These are phyloP conservation scores for Heterocephalus glaber DNA, from an alignment of 2,113 vertebrate species.

Conservation along the genomic window DNA sequence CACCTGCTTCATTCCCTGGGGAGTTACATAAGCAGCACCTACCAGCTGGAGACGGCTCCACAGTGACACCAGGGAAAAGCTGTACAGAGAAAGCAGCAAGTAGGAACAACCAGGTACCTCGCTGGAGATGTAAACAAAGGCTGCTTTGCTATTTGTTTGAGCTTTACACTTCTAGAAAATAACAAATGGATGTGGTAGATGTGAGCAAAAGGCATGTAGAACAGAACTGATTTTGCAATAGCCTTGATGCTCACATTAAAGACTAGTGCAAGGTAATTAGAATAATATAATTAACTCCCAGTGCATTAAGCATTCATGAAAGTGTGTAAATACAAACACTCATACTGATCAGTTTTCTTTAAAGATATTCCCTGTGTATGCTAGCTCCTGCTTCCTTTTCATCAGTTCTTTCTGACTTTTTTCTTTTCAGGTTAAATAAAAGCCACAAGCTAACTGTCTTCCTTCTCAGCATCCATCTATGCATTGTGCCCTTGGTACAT, in stretches of 20 bases:
- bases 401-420: background rate
- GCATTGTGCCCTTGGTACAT: background rate
- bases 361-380: background rate
- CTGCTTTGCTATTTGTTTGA: background rate
- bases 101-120: background rate
- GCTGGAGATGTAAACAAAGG: background rate
- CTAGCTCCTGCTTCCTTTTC: background rate
- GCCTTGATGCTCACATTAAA: background rate
- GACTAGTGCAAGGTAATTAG: background rate
- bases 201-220: background rate
- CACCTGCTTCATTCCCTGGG: slow-evolving; percentile 51
- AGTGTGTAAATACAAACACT: background rate
- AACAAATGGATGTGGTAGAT: background rate
- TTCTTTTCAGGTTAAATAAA: background rate
- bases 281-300: background rate
- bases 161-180: background rate
- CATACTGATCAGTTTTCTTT: background rate
- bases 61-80: background rate
- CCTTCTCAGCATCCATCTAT: background rate
- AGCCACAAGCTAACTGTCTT: background rate
- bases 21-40: background rate
- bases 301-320: background rate
- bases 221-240: background rate
- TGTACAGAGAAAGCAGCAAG: background rate
- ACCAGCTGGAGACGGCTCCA: slow-evolving; percentile 53